Evolutionary conservation across 2,797 vertebrate species (phyloP), one percentile per base, ranked within the genome.

Genomic region (Chloroceryle inda): DNA sequence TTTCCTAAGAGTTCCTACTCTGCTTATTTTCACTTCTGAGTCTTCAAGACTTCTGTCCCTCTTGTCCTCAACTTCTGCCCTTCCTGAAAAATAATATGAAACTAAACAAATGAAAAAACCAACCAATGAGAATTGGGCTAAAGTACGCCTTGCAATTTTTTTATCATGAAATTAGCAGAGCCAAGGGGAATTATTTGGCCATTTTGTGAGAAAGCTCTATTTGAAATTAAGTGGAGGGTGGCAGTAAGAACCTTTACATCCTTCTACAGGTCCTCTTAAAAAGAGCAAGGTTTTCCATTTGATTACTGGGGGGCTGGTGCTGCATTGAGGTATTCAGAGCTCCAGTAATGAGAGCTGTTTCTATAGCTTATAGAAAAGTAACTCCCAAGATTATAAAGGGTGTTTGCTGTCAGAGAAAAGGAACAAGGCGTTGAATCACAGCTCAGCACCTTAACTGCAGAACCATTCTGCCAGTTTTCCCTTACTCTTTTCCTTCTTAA

Each of bases 391-490:
- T 53, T 80, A 29, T 33, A 62, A 53, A 61, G 21, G 3, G 6
- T 19, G 17, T 56, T 59, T 76, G 52, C 20, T 2, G 0, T 16
- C 1, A 0, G 5, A 35, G 50, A 58, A 52, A 52, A 27, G 27
- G 27, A 29, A 52, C 16, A 52, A 52, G 27, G 17, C 27, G 29
- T 16, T 52, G 50, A 52, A 38, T 33, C 49, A 47, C 21, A 83
- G 49, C 20, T 75, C 75, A 71, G 42, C 22, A 53, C 20, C 15
- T 72, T 14, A 9, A 37, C 0, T 77, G 29, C 15, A 61, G n/a
- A 8, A 20, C 11, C 40, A 12, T 92, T 47, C 53, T 59, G 13
- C 31, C 35, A 33, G 0, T 64, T 78, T 61, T 14, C 20, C 31
- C 23, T 2, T 21, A 20, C 23, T 27, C 19, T 58, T 77, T 62